phyloP scores from a whole-genome alignment of 2,797 vertebrate species.

The Scleropages formosus region DNA sequence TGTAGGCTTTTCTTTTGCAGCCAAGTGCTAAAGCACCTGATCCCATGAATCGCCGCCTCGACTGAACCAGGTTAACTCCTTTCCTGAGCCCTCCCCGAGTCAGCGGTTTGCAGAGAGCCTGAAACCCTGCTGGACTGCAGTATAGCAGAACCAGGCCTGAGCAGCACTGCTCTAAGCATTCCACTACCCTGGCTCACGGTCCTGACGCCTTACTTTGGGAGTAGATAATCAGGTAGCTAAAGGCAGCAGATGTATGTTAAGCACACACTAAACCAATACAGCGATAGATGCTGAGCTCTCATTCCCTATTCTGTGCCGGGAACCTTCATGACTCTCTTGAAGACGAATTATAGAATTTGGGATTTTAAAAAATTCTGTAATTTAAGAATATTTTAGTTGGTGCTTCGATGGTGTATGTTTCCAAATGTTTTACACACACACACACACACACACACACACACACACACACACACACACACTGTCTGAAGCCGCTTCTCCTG shows the following conservation, averaged over 20 bases:
- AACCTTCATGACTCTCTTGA: too few relatives aligned
- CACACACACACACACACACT: too few relatives aligned
- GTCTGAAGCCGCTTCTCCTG: too few relatives aligned
- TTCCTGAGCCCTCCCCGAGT: neutral
- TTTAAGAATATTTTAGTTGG: too few relatives aligned
- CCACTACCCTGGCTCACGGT: neutral
- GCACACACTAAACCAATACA: neutral
- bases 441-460: too few relatives aligned
- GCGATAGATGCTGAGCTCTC: too few relatives aligned
- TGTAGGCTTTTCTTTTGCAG: too few relatives aligned
- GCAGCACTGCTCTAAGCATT: neutral
- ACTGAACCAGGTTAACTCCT: neutral
- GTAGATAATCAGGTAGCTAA: neutral
- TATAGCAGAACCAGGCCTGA: neutral
- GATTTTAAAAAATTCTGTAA: too few relatives aligned
- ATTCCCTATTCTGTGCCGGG: too few relatives aligned
- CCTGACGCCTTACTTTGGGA: neutral
- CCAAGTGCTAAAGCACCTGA: neutral
- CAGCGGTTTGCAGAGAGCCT: neutral
- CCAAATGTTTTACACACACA: too few relatives aligned
- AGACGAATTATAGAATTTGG: too few relatives aligned
- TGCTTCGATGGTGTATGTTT: too few relatives aligned
- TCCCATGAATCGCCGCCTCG: neutral
- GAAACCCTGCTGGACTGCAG: neutral
- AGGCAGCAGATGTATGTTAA: neutral